Evolutionary conservation across 2,797 vertebrate species (phyloP), one percentile per base, ranked within the genome.

Genomic region (Ceryle rudis): DNA sequence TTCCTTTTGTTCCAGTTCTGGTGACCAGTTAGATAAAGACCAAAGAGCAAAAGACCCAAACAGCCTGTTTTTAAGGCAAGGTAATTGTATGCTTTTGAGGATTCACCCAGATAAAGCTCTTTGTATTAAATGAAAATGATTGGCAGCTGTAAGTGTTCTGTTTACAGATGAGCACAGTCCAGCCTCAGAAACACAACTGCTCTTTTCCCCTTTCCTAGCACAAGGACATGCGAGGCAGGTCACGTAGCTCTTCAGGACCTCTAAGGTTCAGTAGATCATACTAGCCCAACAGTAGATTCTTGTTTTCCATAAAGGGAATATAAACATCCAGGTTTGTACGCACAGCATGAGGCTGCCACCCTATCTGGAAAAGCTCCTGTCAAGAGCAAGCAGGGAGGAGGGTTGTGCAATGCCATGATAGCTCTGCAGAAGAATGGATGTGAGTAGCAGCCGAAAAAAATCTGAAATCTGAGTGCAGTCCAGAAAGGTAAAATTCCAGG

Each of bases 401-500:
- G 73, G 52, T 17, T 86, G 61, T 29, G 14, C 60, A 16, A 6
- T 77, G 37, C 44, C 28, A 7, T 5, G 22, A 17, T 81, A 69
- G 23, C n/a, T 81, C n/a, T 86, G 49, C 78, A 93, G 75, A 80
- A 67, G 57, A 81, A 64, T 16, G 11, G 66, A 66, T 87, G 82
- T 85, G 60, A 74, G 55, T 39, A 91, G 79, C 81, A 81, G 85
- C 72, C 79, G 44, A 42, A 73, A 83, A 92, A 72, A 71, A 75
- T 62, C n/a, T 66, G 82, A 91, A 91, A 77, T 91, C 57, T 83
- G 80, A 95, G 47, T 58, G n/a, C 0, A 0, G 55, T 55, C 41
- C 60, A 73, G 79, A 85, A 85, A 77, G 26, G n/a, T 80, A 51
- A 88, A 93, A 77, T 91, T 80, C 89, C 67, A 79, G 57, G 80